phyloP scores from a whole-genome alignment of 2,797 vertebrate genomes.

The Acrocephalus scirpaceus region DNA sequence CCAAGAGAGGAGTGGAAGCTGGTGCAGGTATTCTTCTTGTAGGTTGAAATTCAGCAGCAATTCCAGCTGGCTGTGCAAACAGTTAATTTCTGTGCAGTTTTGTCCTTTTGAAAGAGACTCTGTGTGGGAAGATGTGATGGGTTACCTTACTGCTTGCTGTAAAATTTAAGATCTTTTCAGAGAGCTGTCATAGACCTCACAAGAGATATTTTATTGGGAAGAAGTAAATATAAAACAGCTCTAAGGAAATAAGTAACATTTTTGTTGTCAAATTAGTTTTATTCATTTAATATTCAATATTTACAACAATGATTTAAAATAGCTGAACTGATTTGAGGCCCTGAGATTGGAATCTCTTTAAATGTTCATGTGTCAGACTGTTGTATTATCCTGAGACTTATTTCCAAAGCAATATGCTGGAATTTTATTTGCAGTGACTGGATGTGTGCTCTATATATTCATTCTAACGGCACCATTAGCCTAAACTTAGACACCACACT shows the following conservation, averaged over 20 bases:
- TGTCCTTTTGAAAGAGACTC: neutral
- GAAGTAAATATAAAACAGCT: neutral
- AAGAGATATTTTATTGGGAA: neutral
- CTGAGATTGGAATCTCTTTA: neutral
- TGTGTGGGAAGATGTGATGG: neutral
- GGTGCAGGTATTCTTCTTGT: neutral
- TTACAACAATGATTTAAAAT: neutral
- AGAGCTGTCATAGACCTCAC: neutral
- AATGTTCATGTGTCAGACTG: neutral
- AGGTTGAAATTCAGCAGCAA: neutral
- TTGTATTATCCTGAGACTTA: neutral
- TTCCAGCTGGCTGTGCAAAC: neutral
- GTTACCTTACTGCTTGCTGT: neutral
- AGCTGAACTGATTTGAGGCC: neutral
- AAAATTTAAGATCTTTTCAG: neutral
- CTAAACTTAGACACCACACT: neutral
- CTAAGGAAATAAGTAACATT: neutral
- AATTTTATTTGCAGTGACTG: neutral
- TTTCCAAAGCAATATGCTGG: neutral
- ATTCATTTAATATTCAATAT: constrained; percentile 7
- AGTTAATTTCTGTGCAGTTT: neutral
- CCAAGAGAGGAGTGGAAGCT: neutral
- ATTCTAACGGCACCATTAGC: neutral
- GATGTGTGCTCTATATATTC: neutral
- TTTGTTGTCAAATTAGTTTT: constrained; percentile 18